A percentile compares a stretch with the other conserved stretches of the same genome.
phyloP scores from a whole-genome alignment of 35 echinoderm and acorn worm genomes.

The Apostichopus parvimensis region DNA sequence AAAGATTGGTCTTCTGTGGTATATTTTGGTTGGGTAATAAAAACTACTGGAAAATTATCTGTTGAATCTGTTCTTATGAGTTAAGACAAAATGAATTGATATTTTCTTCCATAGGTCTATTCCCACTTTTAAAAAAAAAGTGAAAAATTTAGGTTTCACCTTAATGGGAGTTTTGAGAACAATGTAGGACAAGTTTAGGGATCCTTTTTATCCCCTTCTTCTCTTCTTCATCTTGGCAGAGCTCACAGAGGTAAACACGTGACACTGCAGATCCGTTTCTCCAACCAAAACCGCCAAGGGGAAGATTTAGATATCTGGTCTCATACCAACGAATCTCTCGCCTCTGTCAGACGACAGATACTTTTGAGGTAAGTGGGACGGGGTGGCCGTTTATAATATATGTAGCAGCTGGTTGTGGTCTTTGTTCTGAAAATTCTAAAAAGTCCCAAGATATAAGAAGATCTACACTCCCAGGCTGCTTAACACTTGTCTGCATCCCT shows the following conservation, averaged over 20 bases:
- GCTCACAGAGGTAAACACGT: conserved; percentile 96
- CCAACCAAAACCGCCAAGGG: conserved; percentile 84
- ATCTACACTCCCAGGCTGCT: neutral
- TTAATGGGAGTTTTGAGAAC: too few species aligned
- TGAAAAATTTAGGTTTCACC: too few species aligned
- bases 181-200: too few species aligned
- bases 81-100: too few species aligned
- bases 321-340: conserved; percentile 94
- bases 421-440: too few species aligned
- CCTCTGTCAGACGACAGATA: conserved; percentile 94
- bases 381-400: neutral
- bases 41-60: too few species aligned
- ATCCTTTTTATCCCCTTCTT: neutral
- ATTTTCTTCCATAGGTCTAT: too few species aligned
- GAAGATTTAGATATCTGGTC: conserved; percentile 98
- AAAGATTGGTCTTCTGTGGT: too few species aligned
- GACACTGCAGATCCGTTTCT: conserved; percentile 84
- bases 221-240: conserved; percentile 47
- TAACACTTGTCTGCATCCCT: neutral
- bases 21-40: too few species aligned
- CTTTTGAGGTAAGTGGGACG: conserved; percentile 88
- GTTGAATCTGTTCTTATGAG: too few species aligned
- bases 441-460: neutral
- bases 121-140: too few species aligned
- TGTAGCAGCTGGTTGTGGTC: too few species aligned